Evolutionary conservation across 1,140 invertebrate genomes (phyloP), one percentile per base, ranked within the genome.

Genomic region (Drosophila athabasca): DNA sequence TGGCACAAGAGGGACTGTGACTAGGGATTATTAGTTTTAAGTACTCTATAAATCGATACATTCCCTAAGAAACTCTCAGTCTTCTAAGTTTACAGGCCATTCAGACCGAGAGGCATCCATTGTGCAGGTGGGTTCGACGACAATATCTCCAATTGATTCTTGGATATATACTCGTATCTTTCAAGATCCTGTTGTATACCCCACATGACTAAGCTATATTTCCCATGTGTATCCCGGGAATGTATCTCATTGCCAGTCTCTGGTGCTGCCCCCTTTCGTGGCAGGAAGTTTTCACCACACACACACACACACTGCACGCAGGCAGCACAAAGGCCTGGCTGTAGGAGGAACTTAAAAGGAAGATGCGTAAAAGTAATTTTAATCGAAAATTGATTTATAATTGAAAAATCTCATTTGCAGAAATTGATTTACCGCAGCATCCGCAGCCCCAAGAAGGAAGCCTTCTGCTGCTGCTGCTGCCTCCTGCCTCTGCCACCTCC

Each of bases 341-440:
- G 29, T 29, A 9, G 31, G 48, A 9, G 31, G 6, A 39, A 55
- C 71, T 68, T 75, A 35, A 85, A 85, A 80, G 74, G 76, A 87
- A 75, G 70, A 78, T 88, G 83, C 75, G 82, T 87, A 82, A 87
- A 87, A 87, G 82, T 76, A 87, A 90, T 90, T 89, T 90, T 90
- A 90, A 90, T 90, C 84, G 89, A 90, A 90, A 90, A 90, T 90
- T 90, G 88, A 90, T 90, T 90, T 90, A 90, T 90, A 90, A 90
- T 90, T 90, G 89, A 90, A 90, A 90, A 88, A 88, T 88, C 83
- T 90, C 79, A 87, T 87, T 90, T 85, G 77, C 73, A 90, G 84
- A 89, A 90, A 90, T 90, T 90, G 89, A 90, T 90, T 90, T 89
- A 83, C 89, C 88, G 79, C 89, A 89, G 75, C 72, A 79, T 70